Conservation (phyloP, 2,797 vertebrate genomes). For the Molossus molossus region DNA sequence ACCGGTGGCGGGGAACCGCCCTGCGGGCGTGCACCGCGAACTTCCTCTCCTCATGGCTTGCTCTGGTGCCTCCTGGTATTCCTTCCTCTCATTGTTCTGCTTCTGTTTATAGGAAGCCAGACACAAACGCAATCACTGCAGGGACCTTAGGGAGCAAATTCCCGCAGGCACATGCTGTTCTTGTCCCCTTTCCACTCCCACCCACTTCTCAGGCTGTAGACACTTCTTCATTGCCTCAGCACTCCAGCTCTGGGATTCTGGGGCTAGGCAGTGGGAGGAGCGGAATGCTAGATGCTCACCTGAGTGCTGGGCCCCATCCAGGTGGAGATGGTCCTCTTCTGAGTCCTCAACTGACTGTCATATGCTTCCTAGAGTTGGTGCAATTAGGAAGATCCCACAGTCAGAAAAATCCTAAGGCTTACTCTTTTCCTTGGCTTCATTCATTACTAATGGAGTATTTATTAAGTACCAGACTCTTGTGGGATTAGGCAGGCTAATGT, state of each 20-base stretch:
- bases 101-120: slow-evolving; percentile 86
- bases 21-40: slow-evolving; percentile 61
- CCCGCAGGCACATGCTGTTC: slow-evolving; percentile 73
- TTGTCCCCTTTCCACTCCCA: neutral
- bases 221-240: neutral
- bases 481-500: neutral
- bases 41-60: slow-evolving; percentile 76
- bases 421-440: slow-evolving; percentile 33
- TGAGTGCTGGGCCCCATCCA: neutral
- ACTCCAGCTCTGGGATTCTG: slow-evolving; percentile 5
- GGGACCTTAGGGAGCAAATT: slow-evolving; percentile 71
- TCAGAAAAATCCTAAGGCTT: slow-evolving; percentile 13
- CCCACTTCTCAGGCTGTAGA: neutral
- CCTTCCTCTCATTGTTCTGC: slow-evolving; percentile 87
- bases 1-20: slow-evolving; percentile 69
- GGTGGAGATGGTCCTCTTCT: neutral
- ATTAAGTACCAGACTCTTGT: slow-evolving; percentile 43
- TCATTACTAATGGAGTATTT: slow-evolving; percentile 43
- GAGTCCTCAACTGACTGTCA: neutral
- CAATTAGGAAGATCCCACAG: neutral
- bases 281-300: neutral
- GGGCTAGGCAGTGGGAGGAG: neutral
- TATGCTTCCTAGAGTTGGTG: neutral
- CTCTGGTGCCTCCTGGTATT: slow-evolving; percentile 73
- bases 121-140: slow-evolving; percentile 69